Percentiles rank a stretch among this genome's conserved stretches.
Evolutionary conservation across 2,113 vertebrate genomes (phyloP).

Genomic region (Fukomys damarensis): DNA sequence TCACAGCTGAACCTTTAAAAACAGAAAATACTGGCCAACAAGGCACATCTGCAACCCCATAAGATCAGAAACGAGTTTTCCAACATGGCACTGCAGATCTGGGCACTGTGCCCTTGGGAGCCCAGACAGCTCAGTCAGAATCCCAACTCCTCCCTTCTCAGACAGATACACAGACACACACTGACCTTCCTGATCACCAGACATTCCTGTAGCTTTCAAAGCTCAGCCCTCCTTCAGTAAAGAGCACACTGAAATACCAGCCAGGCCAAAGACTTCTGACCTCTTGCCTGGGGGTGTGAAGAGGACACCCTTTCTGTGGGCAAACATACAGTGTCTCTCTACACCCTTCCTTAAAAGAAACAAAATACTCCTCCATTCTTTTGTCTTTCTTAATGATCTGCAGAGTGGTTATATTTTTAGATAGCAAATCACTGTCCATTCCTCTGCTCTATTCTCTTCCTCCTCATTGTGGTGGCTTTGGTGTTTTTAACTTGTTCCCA

Average conservation of each 20-base stretch:
- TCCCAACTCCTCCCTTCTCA: not conserved
- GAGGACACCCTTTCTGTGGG: not conserved
- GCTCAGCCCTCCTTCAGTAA: not conserved
- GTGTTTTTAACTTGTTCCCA: not conserved
- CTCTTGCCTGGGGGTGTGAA: not conserved
- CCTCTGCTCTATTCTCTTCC: not conserved
- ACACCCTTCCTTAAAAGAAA: not conserved
- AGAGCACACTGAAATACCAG: not conserved
- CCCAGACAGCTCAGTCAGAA: not conserved
- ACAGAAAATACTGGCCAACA: conserved; percentile 50
- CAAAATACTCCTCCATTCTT: not conserved
- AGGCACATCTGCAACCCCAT: not conserved
- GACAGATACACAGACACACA: not conserved
- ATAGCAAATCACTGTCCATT: not conserved
- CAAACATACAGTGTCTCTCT: not conserved
- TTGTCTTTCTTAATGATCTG: not conserved
- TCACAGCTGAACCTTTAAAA: conserved; percentile 72
- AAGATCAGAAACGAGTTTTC: not conserved
- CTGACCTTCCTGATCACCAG: not conserved
- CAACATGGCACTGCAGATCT: fast-evolving
- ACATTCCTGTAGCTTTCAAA: fast-evolving
- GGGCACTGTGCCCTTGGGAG: not conserved
- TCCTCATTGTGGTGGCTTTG: not conserved
- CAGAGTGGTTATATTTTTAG: not conserved
- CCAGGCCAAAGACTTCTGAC: not conserved